Conservation (phyloP, 1,140 invertebrate genomes). For the Calliphora vicina region DNA sequence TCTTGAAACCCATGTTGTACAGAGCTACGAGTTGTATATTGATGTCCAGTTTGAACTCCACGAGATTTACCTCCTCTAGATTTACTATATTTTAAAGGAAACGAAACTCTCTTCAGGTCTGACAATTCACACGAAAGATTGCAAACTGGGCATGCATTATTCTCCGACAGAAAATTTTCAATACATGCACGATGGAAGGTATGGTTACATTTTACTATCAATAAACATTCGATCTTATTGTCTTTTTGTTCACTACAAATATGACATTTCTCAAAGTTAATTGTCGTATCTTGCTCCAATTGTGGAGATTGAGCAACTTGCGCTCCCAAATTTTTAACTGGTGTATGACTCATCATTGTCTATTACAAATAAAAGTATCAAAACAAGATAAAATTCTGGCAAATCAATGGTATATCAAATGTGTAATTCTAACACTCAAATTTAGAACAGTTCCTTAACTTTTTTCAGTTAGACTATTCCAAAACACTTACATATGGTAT, state of each 20-base stretch:
- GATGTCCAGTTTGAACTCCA: background rate
- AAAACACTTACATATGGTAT: too few relatives aligned
- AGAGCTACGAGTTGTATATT: background rate
- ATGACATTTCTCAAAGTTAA: background rate
- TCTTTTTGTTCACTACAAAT: background rate
- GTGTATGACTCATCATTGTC: background rate
- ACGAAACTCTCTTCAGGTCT: background rate
- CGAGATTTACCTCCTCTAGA: background rate
- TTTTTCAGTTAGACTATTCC: too few relatives aligned
- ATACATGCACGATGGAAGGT: background rate
- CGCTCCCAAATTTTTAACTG: background rate
- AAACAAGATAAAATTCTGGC: background rate
- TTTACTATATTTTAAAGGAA: background rate
- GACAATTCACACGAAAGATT: background rate
- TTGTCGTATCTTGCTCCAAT: background rate
- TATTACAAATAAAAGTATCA: background rate
- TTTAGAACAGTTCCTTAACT: too few relatives aligned
- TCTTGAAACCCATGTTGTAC: background rate
- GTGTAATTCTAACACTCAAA: too few relatives aligned
- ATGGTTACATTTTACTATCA: background rate
- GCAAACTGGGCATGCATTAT: background rate
- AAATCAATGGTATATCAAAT: background rate
- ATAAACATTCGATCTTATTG: background rate
- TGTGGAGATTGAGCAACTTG: background rate
- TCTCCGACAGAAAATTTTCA: background rate